Percentiles rank a stretch among this genome's conserved stretches.
Evolutionary conservation across 2,888 invertebrate genomes (phyloP).

Genomic region (Fragum fragum): DNA sequence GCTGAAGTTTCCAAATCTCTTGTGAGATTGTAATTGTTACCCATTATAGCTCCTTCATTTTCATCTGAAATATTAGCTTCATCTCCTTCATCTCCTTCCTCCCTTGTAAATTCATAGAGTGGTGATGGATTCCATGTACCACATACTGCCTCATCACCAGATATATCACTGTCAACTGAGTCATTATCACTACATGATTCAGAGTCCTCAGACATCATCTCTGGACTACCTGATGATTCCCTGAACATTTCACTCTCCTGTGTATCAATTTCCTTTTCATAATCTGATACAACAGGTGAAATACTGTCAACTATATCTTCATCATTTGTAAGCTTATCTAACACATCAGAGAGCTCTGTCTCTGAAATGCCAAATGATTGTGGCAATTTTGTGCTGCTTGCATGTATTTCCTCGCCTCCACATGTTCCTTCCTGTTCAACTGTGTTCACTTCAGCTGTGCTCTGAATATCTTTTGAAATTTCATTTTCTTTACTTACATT

Average conservation of each 20-base stretch:
- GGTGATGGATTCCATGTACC: constrained; percentile 61
- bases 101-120: constrained; percentile 30
- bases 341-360: constrained; percentile 48
- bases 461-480: background rate
- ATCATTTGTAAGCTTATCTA: constrained; percentile 45
- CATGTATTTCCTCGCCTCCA: no score
- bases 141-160: constrained; percentile 50
- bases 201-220: constrained; percentile 19
- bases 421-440: no score
- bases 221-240: constrained; percentile 1
- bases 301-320: constrained; percentile 14
- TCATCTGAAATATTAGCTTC: constrained; percentile 1
- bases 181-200: constrained; percentile 43
- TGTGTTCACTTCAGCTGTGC: no score
- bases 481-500: background rate
- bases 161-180: constrained; percentile 57
- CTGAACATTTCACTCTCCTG: background rate
- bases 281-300: constrained; percentile 36
- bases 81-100: constrained; percentile 14
- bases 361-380: constrained; percentile 31
- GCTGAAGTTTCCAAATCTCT: background rate
- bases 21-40: background rate
- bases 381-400: no score
- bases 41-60: constrained; percentile 8
- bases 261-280: constrained; percentile 16